Percentiles rank a stretch among this genome's conserved stretches.
These are phyloP conservation scores for Marmota flaviventris DNA, from an alignment of 2,113 vertebrate genomes.

Conservation along the genomic window DNA sequence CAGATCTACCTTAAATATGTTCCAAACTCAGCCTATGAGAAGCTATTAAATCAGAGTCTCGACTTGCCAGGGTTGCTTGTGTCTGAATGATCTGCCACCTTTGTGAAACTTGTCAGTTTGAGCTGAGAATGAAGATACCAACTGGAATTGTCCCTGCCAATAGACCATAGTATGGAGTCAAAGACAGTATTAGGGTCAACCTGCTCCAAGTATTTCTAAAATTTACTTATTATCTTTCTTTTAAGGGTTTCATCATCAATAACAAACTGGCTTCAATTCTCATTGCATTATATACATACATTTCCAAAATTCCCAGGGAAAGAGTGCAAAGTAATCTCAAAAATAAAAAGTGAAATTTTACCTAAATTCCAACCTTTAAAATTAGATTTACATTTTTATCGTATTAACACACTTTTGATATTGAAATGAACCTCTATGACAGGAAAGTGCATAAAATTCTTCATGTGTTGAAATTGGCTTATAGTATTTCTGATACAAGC, in stretches of 20 bases:
- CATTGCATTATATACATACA: neutral
- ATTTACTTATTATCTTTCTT: neutral
- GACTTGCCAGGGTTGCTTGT: neutral
- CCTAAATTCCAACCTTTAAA: constrained; percentile 1
- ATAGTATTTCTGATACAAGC: neutral
- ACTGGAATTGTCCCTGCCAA: neutral
- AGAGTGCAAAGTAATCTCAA: neutral
- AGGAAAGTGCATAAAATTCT: neutral
- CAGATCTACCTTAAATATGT: neutral
- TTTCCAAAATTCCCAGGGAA: neutral
- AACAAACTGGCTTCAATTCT: neutral
- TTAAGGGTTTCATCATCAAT: neutral
- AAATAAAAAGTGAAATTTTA: neutral
- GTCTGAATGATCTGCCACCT: neutral
- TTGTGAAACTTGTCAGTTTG: neutral
- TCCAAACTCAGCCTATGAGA: neutral
- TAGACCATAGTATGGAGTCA: neutral
- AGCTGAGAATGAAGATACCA: neutral
- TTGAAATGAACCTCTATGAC: neutral
- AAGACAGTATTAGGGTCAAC: neutral
- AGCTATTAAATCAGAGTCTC: neutral
- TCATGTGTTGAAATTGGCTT: neutral
- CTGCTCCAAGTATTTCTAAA: neutral
- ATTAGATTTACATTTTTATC: neutral
- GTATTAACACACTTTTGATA: neutral